These are phyloP conservation scores for Empidonax alnorum DNA, from an alignment of 2,113 vertebrate genomes.

Conservation along the genomic window DNA sequence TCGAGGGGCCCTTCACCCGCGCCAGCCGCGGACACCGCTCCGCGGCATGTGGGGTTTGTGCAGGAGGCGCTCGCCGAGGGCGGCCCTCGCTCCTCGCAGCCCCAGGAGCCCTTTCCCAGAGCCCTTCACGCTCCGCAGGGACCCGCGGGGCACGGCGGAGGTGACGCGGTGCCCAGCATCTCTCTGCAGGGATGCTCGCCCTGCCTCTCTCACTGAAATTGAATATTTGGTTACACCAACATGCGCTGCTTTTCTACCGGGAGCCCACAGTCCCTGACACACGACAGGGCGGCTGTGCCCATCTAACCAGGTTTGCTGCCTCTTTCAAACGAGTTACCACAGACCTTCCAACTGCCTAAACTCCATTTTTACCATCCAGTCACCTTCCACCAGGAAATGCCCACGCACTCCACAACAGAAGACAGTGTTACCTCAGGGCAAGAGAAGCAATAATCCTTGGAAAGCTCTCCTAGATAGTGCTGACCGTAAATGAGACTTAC, in stretches of 20 bases:
- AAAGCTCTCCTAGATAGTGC: background rate
- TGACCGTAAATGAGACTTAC: background rate
- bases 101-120: too few species aligned
- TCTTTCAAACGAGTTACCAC: background rate
- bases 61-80: accelerated
- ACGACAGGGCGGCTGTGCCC: background rate
- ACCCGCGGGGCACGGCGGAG: accelerated
- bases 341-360: background rate
- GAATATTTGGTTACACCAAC: accelerated
- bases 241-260: accelerated
- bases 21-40: accelerated
- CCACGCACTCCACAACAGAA: accelerated
- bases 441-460: background rate
- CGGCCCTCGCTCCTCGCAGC: background rate
- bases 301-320: too few species aligned
- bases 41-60: accelerated
- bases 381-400: background rate
- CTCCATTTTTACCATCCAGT: background rate
- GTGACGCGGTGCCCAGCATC: accelerated
- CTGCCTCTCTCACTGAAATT: accelerated
- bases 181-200: accelerated
- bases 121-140: accelerated
- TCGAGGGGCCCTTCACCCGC: accelerated
- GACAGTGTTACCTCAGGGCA: background rate
- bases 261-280: too few species aligned